Evolutionary conservation across 2,113 vertebrate species (phyloP).

Genomic region (Arizona elegans): DNA sequence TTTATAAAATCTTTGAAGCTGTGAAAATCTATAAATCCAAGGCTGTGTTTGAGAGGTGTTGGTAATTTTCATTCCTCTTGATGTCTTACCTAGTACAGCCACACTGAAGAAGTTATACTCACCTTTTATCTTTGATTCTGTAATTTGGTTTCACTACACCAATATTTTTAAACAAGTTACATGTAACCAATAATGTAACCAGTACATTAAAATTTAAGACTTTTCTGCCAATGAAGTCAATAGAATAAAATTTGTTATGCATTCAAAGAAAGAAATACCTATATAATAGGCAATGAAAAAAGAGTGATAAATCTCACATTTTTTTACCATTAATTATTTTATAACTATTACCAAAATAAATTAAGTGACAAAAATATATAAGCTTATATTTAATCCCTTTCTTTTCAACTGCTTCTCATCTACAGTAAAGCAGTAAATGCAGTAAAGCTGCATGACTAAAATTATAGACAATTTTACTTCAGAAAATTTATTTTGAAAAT

Average conservation of each 20-base stretch:
- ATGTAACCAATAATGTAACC: background rate
- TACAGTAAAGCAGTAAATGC: too few species aligned
- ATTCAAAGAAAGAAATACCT: background rate
- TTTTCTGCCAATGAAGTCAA: background rate
- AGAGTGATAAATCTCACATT: background rate
- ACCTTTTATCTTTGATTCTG: background rate
- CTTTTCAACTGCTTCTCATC: background rate
- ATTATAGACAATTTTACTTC: background rate
- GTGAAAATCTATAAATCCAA: background rate
- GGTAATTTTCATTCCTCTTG: background rate
- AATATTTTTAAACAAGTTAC: background rate
- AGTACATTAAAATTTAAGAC: background rate
- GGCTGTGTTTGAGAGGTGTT: background rate
- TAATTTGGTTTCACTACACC: background rate
- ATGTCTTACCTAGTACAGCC: background rate
- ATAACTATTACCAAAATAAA: background rate
- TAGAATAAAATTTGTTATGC: background rate
- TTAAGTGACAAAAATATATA: background rate
- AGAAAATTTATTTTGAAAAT: conserved; percentile 7
- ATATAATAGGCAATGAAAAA: background rate
- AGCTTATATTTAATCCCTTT: background rate
- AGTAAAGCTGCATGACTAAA: background rate
- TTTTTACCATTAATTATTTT: background rate
- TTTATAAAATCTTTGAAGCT: background rate
- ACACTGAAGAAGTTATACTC: background rate